Percentiles rank a stretch among this genome's conserved stretches.
Conservation (phyloP, 2,888 invertebrate species). For the Parapristionchus giblindavisi region DNA sequence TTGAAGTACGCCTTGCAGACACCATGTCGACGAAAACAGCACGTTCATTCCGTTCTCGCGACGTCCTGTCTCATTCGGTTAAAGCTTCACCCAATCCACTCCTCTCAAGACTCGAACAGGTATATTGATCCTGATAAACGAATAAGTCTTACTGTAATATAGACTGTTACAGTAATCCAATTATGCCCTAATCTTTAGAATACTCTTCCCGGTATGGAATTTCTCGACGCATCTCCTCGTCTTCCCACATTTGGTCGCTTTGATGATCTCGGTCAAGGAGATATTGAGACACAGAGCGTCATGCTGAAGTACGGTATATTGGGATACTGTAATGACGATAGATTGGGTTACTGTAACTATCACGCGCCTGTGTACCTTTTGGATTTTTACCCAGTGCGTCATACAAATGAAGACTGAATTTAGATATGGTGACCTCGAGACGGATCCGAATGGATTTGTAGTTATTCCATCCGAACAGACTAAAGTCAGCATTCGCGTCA, state of each 20-base stretch:
- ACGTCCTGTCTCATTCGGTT: not conserved
- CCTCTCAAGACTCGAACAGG: not conserved
- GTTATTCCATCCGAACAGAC: not conserved
- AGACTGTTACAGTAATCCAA: no score
- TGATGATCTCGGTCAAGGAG: conserved; percentile 8
- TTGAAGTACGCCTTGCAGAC: conserved; percentile 6
- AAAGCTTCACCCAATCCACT: not conserved
- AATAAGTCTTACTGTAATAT: no score
- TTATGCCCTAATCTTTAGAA: not conserved
- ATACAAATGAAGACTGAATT: no score
- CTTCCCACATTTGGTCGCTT: not conserved
- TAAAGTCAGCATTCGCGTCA: not conserved
- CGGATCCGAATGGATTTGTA: conserved; percentile 20
- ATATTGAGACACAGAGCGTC: conserved; percentile 5
- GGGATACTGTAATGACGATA: no score
- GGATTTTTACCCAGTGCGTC: no score
- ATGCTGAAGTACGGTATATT: not conserved
- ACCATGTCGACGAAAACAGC: conserved; percentile 15
- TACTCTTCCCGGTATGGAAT: conserved; percentile 9
- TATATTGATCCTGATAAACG: not conserved
- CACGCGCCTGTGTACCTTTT: no score
- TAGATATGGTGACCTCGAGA: conserved; percentile 7
- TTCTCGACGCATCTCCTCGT: conserved; percentile 19
- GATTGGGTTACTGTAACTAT: not conserved
- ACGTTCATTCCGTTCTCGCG: conserved; percentile 8